These are phyloP conservation scores for Orientallactaga bullata DNA, from an alignment of 2,113 vertebrate genomes.

Conservation along the genomic window DNA sequence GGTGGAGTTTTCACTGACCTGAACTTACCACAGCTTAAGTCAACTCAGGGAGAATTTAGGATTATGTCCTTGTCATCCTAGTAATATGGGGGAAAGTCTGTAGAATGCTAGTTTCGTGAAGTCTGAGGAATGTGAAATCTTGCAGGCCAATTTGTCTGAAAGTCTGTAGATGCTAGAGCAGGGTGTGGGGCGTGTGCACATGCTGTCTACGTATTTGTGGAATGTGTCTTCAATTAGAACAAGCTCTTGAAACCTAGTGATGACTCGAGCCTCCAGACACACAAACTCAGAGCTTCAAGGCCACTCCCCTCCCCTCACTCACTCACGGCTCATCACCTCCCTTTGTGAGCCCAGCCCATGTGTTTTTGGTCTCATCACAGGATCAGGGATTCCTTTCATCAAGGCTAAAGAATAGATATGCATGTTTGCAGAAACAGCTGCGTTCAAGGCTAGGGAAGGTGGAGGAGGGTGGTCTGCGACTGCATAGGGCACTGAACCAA, in stretches of 20 bases:
- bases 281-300: neutral
- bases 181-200: neutral
- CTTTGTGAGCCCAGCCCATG: neutral
- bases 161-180: neutral
- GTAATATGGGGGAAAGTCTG: neutral
- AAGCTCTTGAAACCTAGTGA: neutral
- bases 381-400: neutral
- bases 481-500: neutral
- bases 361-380: conserved; percentile 13
- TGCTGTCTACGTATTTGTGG: neutral
- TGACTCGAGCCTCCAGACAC: neutral
- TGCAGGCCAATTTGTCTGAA: neutral
- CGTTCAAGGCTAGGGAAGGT: neutral
- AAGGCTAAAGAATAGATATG: neutral
- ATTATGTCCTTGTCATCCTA: neutral
- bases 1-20: neutral
- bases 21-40: neutral
- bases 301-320: neutral
- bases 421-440: neutral
- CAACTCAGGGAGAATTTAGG: neutral
- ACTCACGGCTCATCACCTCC: neutral
- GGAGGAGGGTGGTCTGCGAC: neutral
- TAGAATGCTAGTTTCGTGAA: neutral
- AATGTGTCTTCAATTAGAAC: conserved; percentile 39
- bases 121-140: conserved; percentile 9